Evolutionary conservation across 2,797 vertebrate species (phyloP).

Genomic region (Podarcis siculus): DNA sequence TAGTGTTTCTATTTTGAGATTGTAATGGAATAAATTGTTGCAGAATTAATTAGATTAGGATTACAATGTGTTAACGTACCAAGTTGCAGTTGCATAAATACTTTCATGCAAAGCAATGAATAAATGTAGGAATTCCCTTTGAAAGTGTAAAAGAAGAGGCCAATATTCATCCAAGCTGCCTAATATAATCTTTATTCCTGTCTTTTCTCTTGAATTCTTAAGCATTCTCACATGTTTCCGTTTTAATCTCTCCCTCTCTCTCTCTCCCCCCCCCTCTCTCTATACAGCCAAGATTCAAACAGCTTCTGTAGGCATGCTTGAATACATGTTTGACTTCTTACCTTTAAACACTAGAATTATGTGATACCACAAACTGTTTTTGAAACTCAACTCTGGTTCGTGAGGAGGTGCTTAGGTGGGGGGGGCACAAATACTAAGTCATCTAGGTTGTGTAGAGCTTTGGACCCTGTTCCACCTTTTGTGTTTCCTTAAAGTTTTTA

Average conservation of each 20-base stretch:
- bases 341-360: not conserved
- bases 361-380: not conserved
- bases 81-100: too few relatives aligned
- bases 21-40: too few relatives aligned
- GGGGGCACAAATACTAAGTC: not conserved
- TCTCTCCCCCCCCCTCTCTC: too few relatives aligned
- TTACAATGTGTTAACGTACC: too few relatives aligned
- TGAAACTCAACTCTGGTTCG: not conserved
- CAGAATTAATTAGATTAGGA: too few relatives aligned
- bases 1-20: too few relatives aligned
- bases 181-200: not conserved
- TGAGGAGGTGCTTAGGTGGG: not conserved
- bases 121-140: too few relatives aligned
- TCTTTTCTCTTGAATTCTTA: not conserved
- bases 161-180: not conserved
- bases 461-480: not conserved
- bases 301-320: not conserved
- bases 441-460: not conserved
- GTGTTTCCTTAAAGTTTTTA: not conserved
- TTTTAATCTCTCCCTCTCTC: not conserved
- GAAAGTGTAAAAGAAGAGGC: too few relatives aligned
- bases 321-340: not conserved
- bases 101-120: too few relatives aligned
- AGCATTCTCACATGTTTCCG: not conserved
- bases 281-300: not conserved